Evolutionary conservation across 2,797 vertebrate genomes (phyloP).

Genomic region (Nasua narica): DNA sequence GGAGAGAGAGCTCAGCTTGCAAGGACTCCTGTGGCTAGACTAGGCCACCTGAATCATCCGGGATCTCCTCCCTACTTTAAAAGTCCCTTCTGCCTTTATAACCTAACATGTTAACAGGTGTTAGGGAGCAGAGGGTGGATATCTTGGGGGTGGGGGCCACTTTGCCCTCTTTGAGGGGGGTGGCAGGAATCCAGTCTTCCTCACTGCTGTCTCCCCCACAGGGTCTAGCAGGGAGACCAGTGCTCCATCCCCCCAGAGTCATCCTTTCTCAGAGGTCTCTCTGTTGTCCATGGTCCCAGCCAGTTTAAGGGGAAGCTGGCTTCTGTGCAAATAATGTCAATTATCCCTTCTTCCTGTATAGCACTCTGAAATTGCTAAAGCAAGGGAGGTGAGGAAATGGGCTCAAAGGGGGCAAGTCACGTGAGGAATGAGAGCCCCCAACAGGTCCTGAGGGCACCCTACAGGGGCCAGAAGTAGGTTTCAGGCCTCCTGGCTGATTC

Average conservation of each 20-base stretch:
- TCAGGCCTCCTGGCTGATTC: background rate
- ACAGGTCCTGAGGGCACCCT: no score
- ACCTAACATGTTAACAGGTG: background rate
- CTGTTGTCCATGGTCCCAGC: background rate
- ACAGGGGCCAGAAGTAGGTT: background rate
- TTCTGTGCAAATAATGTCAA: background rate
- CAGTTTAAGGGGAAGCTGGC: background rate
- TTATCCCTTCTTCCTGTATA: background rate
- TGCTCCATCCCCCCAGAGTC: rapidly evolving
- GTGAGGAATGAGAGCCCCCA: rapidly evolving
- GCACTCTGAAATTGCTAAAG: background rate
- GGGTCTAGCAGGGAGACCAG: background rate
- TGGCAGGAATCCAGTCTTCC: background rate
- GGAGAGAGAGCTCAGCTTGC: background rate
- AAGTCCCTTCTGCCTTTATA: background rate
- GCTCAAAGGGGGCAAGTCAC: background rate
- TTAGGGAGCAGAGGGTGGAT: background rate
- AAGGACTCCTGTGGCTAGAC: background rate
- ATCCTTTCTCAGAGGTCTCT: background rate
- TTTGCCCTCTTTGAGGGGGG: background rate
- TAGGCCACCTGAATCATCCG: background rate
- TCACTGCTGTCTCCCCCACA: background rate
- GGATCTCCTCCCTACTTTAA: background rate
- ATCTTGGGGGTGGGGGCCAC: no score
- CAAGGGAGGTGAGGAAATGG: background rate